These are phyloP conservation scores for Origma solitaria DNA, from an alignment of 2,113 vertebrate genomes.

Conservation along the genomic window DNA sequence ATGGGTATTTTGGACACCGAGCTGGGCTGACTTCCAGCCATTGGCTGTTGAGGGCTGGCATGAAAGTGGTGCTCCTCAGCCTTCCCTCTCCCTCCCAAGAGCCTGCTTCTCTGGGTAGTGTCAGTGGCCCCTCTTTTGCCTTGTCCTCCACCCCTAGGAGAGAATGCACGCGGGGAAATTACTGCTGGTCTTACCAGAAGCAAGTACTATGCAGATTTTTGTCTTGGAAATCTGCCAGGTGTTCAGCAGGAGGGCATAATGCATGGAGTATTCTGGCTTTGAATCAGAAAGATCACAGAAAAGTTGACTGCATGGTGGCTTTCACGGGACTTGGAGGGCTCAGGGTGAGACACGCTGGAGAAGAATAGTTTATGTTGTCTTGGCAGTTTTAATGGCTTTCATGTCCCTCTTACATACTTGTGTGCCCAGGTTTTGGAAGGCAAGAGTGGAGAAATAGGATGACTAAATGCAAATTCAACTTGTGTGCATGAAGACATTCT, in stretches of 20 bases:
- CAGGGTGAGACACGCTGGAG: neutral
- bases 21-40: accelerated
- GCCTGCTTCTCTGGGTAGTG: neutral
- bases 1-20: neutral
- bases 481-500: neutral
- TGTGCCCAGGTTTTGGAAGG: neutral
- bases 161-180: neutral
- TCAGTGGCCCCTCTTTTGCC: neutral
- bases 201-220: neutral
- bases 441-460: neutral
- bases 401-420: neutral
- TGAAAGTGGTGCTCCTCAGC: accelerated
- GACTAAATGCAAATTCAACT: neutral
- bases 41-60: neutral
- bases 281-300: neutral
- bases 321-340: neutral
- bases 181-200: neutral
- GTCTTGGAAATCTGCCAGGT: neutral
- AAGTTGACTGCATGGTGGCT: neutral
- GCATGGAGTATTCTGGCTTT: neutral
- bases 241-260: neutral
- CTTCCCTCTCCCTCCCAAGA: neutral
- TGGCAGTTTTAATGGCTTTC: neutral
- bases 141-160: neutral
- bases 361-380: neutral